Evolutionary conservation across 2,888 invertebrate species (phyloP).

Genomic region (Thymelicus acteon): DNA sequence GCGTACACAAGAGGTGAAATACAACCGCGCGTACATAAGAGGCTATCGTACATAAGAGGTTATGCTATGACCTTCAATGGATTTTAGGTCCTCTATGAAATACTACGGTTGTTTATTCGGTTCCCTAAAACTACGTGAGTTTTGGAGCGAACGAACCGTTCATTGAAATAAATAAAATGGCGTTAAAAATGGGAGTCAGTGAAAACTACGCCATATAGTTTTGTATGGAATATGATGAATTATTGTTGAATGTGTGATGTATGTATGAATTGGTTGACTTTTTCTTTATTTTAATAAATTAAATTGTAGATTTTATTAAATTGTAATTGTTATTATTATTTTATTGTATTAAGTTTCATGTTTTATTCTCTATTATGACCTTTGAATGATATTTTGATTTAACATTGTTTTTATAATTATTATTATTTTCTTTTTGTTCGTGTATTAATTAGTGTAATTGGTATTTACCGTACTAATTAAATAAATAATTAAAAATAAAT

Average conservation of each 20-base stretch:
- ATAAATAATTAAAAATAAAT: too few species aligned
- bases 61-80: slow-evolving; percentile 34
- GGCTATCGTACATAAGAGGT: slow-evolving; percentile 10
- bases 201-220: background rate
- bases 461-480: too few species aligned
- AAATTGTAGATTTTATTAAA: too few species aligned
- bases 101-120: slow-evolving; percentile 32
- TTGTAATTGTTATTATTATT: too few species aligned
- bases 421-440: too few species aligned
- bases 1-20: background rate
- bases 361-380: too few species aligned
- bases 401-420: too few species aligned
- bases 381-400: too few species aligned
- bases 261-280: too few species aligned
- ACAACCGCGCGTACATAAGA: slow-evolving; percentile 7
- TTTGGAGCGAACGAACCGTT: slow-evolving; percentile 22
- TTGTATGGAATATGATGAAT: background rate
- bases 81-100: slow-evolving; percentile 21
- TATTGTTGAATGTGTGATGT: background rate
- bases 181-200: slow-evolving; percentile 3
- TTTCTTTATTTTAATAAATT: too few species aligned
- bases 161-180: slow-evolving; percentile 20
- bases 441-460: too few species aligned
- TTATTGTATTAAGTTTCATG: too few species aligned
- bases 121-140: slow-evolving; percentile 18